phyloP scores from a whole-genome alignment of 2,113 vertebrate genomes.

The Phaethornis superciliosus region DNA sequence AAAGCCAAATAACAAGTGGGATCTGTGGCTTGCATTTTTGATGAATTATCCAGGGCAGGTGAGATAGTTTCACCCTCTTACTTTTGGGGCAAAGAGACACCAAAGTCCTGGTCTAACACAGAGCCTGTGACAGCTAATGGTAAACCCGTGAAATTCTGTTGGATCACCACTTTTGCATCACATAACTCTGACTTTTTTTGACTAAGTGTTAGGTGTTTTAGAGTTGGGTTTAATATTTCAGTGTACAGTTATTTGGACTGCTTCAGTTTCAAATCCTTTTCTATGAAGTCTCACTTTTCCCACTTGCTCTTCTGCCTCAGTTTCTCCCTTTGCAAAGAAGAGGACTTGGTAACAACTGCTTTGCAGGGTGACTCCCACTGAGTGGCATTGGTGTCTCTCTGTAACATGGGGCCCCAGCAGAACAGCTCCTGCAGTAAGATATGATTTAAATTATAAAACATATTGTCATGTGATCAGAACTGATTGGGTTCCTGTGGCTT shows the following conservation, averaged over 20 bases:
- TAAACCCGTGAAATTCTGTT: background rate
- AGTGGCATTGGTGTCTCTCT: background rate
- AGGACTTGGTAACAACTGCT: background rate
- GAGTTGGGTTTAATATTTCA: background rate
- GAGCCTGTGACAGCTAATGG: background rate
- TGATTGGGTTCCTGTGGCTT: slow-evolving; percentile 69
- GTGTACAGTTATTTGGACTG: background rate
- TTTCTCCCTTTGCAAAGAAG: background rate
- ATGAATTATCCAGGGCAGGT: background rate
- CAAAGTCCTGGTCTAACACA: background rate
- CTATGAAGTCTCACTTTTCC: background rate
- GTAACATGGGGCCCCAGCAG: background rate
- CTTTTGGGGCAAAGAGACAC: background rate
- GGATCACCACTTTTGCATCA: background rate
- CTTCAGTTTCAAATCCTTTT: background rate
- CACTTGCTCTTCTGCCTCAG: background rate
- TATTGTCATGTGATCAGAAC: slow-evolving; percentile 62
- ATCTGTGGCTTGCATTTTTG: background rate
- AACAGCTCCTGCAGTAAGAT: background rate
- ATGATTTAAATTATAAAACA: slow-evolving; percentile 51
- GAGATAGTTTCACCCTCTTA: background rate
- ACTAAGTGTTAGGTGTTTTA: background rate
- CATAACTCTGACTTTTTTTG: background rate
- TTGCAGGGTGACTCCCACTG: background rate
- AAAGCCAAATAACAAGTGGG: background rate